Evolutionary conservation across 2,888 invertebrate species (phyloP).

Genomic region (Clitarchus hookeri): DNA sequence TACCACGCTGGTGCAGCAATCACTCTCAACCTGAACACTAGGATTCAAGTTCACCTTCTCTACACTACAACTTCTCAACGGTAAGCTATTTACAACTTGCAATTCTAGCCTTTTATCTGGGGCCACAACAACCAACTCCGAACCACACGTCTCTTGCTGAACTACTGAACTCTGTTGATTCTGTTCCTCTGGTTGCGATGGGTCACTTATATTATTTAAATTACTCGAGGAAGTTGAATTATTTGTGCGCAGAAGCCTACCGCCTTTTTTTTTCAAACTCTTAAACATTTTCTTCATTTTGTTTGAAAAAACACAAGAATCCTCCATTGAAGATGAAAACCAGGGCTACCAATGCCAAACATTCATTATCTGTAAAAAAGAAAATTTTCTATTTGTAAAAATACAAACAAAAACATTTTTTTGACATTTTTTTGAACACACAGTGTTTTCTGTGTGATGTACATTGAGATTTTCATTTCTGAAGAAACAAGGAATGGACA

Average conservation of each 20-base stretch:
- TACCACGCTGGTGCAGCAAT: not conserved
- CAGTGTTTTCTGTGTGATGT: no score
- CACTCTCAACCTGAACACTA: not conserved
- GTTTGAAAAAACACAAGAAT: not conserved
- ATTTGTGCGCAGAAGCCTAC: not conserved
- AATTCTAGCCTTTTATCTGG: not conserved
- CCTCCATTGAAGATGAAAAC: not conserved
- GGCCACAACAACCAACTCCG: not conserved
- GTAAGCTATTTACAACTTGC: not conserved
- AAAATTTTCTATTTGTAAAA: not conserved
- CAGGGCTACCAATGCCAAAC: not conserved
- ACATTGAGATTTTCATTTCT: no score
- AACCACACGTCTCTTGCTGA: not conserved
- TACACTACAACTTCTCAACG: not conserved
- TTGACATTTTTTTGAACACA: not conserved
- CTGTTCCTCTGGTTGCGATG: not conserved
- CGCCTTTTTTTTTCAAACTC: not conserved
- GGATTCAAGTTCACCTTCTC: not conserved
- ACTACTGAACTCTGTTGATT: not conserved
- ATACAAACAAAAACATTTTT: not conserved
- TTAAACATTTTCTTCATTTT: not conserved
- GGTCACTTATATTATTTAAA: not conserved
- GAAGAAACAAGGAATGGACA: no score
- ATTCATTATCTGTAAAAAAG: not conserved
- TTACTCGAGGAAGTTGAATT: not conserved